phyloP scores from a whole-genome alignment of 2,888 invertebrate species.

The Disparrhopalites patrizii region DNA sequence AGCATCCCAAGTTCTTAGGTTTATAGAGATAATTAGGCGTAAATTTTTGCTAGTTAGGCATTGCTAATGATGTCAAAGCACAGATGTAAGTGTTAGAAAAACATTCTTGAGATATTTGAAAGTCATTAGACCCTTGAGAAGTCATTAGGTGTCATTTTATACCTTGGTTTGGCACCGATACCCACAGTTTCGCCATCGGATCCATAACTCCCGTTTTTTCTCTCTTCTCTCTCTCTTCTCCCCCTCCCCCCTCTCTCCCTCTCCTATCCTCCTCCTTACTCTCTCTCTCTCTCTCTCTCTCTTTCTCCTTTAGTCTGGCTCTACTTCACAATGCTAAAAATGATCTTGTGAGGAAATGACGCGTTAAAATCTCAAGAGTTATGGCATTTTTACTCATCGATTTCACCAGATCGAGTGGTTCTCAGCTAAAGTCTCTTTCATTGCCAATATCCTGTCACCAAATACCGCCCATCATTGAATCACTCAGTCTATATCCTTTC shows the following conservation, averaged over 20 bases:
- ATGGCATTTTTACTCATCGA: constrained; percentile 47
- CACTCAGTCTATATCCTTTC: constrained; percentile 30
- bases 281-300: constrained; percentile 1
- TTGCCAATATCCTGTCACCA: constrained; percentile 48
- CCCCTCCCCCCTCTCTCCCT: neutral
- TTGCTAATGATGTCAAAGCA: constrained; percentile 48
- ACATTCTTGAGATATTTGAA: constrained; percentile 44
- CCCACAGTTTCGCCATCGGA: constrained; percentile 20
- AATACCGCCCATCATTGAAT: constrained; percentile 44
- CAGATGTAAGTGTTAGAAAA: constrained; percentile 45
- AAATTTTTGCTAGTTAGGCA: constrained; percentile 46
- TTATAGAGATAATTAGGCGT: constrained; percentile 46
- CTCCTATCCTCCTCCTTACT: neutral
- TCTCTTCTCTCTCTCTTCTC: constrained; percentile 1
- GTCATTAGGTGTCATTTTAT: constrained; percentile 46
- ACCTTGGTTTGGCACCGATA: constrained; percentile 35
- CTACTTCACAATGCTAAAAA: constrained; percentile 30
- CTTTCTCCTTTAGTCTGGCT: neutral
- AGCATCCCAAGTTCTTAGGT: constrained; percentile 10
- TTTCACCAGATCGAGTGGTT: constrained; percentile 37
- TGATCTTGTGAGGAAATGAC: constrained; percentile 48
- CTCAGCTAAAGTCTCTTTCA: constrained; percentile 33
- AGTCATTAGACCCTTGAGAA: constrained; percentile 47
- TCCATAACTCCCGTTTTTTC: constrained; percentile 3
- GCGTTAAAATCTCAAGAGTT: constrained; percentile 47